These are phyloP conservation scores for Okapia johnstoni DNA, from an alignment of 2,113 vertebrate species.

Conservation along the genomic window DNA sequence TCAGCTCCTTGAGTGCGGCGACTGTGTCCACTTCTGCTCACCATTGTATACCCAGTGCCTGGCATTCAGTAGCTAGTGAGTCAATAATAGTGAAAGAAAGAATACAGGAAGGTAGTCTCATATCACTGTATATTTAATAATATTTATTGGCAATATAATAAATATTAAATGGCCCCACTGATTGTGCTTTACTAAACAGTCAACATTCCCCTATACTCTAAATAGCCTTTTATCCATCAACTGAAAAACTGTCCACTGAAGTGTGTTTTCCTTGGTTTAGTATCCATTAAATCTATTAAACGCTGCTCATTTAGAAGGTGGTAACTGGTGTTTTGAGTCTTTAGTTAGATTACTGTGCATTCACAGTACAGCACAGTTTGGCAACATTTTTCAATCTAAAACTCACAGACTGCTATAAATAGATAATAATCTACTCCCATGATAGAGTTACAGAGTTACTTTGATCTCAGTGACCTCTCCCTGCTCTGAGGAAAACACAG, in stretches of 20 bases:
- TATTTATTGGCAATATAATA: conserved; percentile 25
- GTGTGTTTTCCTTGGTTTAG: background rate
- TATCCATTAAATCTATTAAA: conserved; percentile 16
- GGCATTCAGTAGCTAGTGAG: background rate
- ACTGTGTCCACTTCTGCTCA: conserved; percentile 27
- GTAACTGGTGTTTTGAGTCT: conserved; percentile 1
- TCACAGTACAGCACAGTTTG: background rate
- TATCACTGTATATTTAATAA: background rate
- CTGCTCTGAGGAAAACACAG: background rate
- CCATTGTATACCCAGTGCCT: background rate
- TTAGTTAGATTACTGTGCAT: conserved; percentile 17
- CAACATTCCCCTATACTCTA: background rate
- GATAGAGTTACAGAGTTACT: conserved; percentile 33
- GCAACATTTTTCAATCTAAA: conserved; percentile 29
- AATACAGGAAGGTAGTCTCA: background rate
- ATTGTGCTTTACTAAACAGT: conserved; percentile 15
- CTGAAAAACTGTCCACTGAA: conserved; percentile 30
- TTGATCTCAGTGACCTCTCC: conserved; percentile 39
- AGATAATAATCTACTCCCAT: conserved; percentile 44
- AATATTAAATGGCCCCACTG: background rate
- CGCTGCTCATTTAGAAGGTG: conserved; percentile 10
- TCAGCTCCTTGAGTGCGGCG: background rate
- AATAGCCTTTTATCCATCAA: conserved; percentile 33
- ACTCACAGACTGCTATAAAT: conserved; percentile 37
- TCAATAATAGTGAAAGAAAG: background rate